Percentiles rank a stretch among this genome's conserved stretches.
Evolutionary conservation across 2,113 vertebrate species (phyloP).

Genomic region (Lanius collurio): DNA sequence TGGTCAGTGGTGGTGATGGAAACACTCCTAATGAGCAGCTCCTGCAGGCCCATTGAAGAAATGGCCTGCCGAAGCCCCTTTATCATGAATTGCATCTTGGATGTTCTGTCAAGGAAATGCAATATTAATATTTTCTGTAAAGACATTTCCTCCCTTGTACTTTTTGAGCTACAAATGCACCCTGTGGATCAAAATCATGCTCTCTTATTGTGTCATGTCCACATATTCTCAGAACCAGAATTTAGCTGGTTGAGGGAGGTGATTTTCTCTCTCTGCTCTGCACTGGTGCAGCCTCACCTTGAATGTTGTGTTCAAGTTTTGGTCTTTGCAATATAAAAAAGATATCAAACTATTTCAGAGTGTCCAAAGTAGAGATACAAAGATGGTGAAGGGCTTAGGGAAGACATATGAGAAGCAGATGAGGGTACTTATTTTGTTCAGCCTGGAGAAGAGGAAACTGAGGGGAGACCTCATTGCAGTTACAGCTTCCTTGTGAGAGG

Average conservation of each 20-base stretch:
- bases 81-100: neutral
- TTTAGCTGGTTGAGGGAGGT: neutral
- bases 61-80: neutral
- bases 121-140: neutral
- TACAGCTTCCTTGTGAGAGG: neutral
- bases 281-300: neutral
- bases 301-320: neutral
- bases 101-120: neutral
- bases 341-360: neutral
- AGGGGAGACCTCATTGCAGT: neutral
- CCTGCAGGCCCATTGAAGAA: neutral
- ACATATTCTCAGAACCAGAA: neutral
- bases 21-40: neutral
- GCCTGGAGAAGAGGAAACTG: neutral
- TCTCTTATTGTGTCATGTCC: neutral
- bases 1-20: neutral
- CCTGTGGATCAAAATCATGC: neutral
- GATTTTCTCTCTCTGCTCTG: neutral
- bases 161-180: neutral
- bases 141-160: neutral
- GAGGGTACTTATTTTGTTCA: neutral
- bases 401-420: rapidly evolving
- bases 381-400: neutral
- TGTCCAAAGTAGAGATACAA: neutral
- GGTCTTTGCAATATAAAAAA: neutral